These are phyloP conservation scores for Chaetura pelagica DNA, from an alignment of 2,113 vertebrate genomes.

Conservation along the genomic window DNA sequence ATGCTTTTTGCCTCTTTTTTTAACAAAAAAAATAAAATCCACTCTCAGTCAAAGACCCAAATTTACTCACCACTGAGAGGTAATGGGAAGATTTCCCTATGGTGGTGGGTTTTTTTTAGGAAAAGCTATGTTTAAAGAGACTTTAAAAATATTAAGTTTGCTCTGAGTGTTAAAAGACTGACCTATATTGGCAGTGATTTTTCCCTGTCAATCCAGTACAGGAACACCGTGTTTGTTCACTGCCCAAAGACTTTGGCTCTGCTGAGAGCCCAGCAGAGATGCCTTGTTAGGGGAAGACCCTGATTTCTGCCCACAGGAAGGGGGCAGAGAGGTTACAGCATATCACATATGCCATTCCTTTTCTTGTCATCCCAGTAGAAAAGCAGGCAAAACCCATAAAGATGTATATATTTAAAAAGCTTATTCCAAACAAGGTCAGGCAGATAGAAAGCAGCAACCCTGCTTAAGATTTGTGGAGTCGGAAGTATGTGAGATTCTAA, in stretches of 20 bases:
- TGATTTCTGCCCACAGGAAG: background rate
- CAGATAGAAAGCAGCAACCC: background rate
- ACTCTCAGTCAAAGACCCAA: background rate
- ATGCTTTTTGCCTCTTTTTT: background rate
- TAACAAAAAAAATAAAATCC: background rate
- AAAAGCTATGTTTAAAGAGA: background rate
- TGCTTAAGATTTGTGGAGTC: background rate
- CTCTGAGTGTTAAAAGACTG: background rate
- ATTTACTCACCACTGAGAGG: background rate
- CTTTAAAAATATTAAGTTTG: background rate
- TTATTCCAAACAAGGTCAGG: background rate
- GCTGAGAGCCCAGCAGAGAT: accelerated
- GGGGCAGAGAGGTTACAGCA: background rate
- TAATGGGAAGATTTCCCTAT: background rate
- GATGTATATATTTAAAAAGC: background rate
- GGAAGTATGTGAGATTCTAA: background rate
- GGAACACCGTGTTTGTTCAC: background rate
- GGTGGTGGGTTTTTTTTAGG: too few species aligned
- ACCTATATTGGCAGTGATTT: background rate
- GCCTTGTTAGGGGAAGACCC: background rate
- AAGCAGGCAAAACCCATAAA: background rate
- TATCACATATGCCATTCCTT: background rate
- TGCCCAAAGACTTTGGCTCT: background rate
- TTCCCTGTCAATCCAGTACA: background rate
- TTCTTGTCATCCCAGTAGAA: background rate